Percentiles rank a stretch among this genome's conserved stretches.
Evolutionary conservation across 2,888 invertebrate genomes (phyloP).

Genomic region (Drosophila atripex): DNA sequence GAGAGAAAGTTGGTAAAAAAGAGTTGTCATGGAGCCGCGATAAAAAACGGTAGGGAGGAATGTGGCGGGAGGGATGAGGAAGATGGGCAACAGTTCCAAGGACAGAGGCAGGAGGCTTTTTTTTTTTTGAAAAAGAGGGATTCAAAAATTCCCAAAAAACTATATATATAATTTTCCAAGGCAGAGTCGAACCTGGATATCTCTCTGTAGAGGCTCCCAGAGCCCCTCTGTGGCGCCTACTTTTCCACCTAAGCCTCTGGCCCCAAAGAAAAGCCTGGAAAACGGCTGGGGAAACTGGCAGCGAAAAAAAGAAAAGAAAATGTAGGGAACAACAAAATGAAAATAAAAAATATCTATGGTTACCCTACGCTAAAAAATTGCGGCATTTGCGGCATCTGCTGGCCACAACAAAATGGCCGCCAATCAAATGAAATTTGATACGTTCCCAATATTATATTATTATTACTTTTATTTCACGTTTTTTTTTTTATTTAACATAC

Average conservation of each 20-base stretch:
- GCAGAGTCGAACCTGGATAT: neutral
- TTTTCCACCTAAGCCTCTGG: slow-evolving; percentile 6
- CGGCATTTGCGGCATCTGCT: slow-evolving; percentile 56
- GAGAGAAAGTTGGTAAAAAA: slow-evolving; percentile 44
- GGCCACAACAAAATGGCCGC: slow-evolving; percentile 68
- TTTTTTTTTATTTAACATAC: slow-evolving; percentile 18
- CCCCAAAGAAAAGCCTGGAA: slow-evolving; percentile 3
- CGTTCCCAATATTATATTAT: neutral
- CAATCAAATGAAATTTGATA: slow-evolving; percentile 75
- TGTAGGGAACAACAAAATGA: slow-evolving; percentile 9
- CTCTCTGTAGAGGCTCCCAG: neutral
- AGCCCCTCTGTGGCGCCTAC: neutral
- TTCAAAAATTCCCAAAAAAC: neutral
- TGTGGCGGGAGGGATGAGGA: neutral
- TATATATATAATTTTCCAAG: neutral
- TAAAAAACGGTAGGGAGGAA: neutral
- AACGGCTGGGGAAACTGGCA: slow-evolving; percentile 24
- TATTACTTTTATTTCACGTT: neutral
- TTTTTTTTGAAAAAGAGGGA: neutral
- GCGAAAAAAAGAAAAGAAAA: slow-evolving; percentile 21
- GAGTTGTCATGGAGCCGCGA: slow-evolving; percentile 68
- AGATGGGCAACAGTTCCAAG: neutral
- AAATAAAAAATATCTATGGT: neutral
- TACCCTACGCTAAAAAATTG: slow-evolving; percentile 9
- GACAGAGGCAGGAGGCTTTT: slow-evolving; percentile 19